Conservation (phyloP, 2,113 vertebrate species). For the Aplodontia rufa region DNA sequence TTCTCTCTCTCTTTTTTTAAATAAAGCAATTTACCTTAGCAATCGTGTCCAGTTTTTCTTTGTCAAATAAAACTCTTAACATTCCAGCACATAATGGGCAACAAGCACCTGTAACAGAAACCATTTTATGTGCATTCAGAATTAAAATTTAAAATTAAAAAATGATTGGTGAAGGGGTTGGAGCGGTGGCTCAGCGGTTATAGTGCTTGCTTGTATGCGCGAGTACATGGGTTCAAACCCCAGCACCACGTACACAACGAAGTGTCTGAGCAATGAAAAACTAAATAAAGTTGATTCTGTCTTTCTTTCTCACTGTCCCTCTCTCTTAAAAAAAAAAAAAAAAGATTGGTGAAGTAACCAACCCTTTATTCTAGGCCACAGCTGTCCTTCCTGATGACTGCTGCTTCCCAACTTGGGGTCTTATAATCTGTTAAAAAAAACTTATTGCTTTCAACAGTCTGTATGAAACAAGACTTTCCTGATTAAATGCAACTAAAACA, state of each 20-base stretch:
- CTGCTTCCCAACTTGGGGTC: not conserved
- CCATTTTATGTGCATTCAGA: slow-evolving; percentile 13
- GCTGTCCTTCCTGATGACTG: not conserved
- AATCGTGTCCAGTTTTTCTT: slow-evolving; percentile 94
- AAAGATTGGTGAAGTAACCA: not conserved
- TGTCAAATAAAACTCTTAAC: slow-evolving; percentile 95
- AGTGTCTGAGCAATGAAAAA: too few relatives aligned
- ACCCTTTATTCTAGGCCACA: not conserved
- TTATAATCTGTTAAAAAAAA: not conserved
- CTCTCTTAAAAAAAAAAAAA: too few relatives aligned
- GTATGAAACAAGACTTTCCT: not conserved
- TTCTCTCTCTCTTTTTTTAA: too few relatives aligned
- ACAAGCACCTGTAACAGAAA: slow-evolving; percentile 90
- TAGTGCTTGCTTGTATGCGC: too few relatives aligned
- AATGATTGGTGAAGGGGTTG: not conserved
- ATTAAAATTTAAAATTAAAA: not conserved
- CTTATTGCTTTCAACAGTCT: not conserved
- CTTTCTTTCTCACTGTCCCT: too few relatives aligned
- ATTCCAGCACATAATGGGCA: slow-evolving; percentile 96
- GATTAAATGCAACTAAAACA: not conserved
- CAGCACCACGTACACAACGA: too few relatives aligned
- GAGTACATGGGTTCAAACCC: too few relatives aligned
- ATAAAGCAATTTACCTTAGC: slow-evolving; percentile 89
- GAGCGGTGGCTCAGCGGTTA: too few relatives aligned
- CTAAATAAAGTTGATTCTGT: too few relatives aligned